phyloP scores from a whole-genome alignment of 2,113 vertebrate genomes.

The Ondatra zibethicus region DNA sequence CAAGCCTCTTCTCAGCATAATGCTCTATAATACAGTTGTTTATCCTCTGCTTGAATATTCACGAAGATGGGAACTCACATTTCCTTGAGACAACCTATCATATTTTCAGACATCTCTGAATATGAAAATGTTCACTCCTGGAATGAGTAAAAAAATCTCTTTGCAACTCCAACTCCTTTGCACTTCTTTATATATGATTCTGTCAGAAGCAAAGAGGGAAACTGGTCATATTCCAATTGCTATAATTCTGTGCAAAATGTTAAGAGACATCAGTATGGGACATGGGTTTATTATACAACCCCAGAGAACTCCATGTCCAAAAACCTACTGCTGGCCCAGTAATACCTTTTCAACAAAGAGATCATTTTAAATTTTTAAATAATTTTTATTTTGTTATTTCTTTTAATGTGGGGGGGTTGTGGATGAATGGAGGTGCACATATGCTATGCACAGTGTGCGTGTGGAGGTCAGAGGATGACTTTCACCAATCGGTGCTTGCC shows the following conservation, averaged over 20 bases:
- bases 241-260: constrained; percentile 58
- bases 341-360: constrained; percentile 20
- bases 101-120: constrained; percentile 40
- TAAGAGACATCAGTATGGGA: constrained; percentile 8
- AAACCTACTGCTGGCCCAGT: not conserved
- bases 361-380: not conserved
- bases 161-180: constrained; percentile 63
- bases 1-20: not conserved
- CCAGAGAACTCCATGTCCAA: constrained; percentile 12
- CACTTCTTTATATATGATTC: constrained; percentile 55
- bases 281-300: constrained; percentile 48
- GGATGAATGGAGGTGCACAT: not conserved
- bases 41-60: not conserved
- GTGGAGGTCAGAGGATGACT: not conserved
- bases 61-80: not conserved
- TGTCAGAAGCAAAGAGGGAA: constrained; percentile 61
- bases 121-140: constrained; percentile 38
- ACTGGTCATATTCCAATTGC: constrained; percentile 41
- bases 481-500: not conserved
- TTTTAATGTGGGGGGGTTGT: not conserved
- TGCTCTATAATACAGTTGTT: not conserved
- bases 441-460: not conserved
- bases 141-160: constrained; percentile 58
- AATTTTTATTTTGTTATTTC: not conserved
- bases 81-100: constrained; percentile 21